Base-by-base conservation (phyloP, 2,888 invertebrate species). In the Syrista parreyssii region DNA sequence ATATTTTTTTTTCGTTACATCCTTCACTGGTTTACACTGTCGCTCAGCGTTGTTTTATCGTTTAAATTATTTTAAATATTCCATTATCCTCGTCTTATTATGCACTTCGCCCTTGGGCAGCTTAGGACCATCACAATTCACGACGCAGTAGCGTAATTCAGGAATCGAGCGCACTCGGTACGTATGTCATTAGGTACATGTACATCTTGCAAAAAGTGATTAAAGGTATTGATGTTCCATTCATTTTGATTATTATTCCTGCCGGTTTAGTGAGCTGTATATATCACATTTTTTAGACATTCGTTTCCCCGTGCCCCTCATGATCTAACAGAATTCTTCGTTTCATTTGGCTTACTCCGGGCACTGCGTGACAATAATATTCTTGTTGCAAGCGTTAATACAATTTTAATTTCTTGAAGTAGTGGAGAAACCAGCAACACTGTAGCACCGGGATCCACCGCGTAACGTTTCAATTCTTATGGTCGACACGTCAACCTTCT, bases 91-190 rank as follows among this genome's bases (percentile, higher is more conserved):
- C 30, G 68, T 40, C 71, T 72, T 89, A 89, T 89, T 89, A 89
- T 89, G 89, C 89, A 89, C 90, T 88, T 89, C 80, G 82, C 89
- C 88, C 86, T 81, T 85, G 79, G 86, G 86, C 87, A 87, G 84
- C 81, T 88, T 86, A 88, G 86, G 84, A 88, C 88, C 89, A 87
- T 88, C 88, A 86, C 87, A 87, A 84, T 86, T 85, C 80, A 82
- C 78, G 79, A 85, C 77, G 81, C 76, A 74, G 80, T 73, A 76
- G 77, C 33, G 74, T 72, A 36, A 73, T 73, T 71, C 75, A 33
- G 1, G 31, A 68, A 68, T 72, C 75, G 75, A 55, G 68, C 35
- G 68, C 68, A 9, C 0, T 23, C 23, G 23, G 55, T 36, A 36
- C 31, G 74, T 36, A 30, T 40, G 40, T 32, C 35, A 11, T 72